Percentiles rank a stretch among this genome's conserved stretches.
phyloP scores from a whole-genome alignment of 2,113 vertebrate genomes.

The Catharus bicknelli region DNA sequence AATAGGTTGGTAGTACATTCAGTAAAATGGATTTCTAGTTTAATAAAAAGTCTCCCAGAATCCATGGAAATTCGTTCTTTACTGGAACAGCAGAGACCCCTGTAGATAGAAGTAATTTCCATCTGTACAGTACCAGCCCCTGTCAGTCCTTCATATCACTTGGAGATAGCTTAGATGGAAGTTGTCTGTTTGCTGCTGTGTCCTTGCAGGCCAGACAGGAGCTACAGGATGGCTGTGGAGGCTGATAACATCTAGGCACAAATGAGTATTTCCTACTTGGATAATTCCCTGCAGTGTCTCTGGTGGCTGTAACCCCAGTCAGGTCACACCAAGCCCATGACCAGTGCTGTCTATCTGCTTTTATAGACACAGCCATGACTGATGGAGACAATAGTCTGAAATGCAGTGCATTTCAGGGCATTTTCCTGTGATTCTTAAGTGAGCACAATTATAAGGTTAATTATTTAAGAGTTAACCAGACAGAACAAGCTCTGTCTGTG shows the following conservation, averaged over 20 bases:
- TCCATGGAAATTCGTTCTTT: not conserved
- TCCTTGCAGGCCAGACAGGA: not conserved
- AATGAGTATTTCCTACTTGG: not conserved
- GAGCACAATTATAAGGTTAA: not conserved
- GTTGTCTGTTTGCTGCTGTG: not conserved
- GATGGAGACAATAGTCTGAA: not conserved
- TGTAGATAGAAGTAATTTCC: not conserved
- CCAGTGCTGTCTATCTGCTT: not conserved
- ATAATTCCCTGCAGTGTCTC: not conserved
- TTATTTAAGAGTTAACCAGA: not conserved
- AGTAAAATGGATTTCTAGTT: not conserved
- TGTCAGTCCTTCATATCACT: not conserved
- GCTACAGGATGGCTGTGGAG: not conserved
- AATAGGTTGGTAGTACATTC: not conserved
- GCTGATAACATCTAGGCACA: not conserved
- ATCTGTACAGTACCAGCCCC: not conserved
- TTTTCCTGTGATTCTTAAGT: not conserved
- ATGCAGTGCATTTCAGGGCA: not conserved
- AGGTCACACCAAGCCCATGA: not conserved
- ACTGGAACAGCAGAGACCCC: not conserved
- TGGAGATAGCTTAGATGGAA: not conserved
- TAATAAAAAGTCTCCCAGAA: not conserved
- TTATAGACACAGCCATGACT: not conserved
- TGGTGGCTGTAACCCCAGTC: not conserved
- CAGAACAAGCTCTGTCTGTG: not conserved